Evolutionary conservation across 1,140 invertebrate genomes (phyloP), one percentile per base, ranked within the genome.

Genomic region (Rhysida immarginata): DNA sequence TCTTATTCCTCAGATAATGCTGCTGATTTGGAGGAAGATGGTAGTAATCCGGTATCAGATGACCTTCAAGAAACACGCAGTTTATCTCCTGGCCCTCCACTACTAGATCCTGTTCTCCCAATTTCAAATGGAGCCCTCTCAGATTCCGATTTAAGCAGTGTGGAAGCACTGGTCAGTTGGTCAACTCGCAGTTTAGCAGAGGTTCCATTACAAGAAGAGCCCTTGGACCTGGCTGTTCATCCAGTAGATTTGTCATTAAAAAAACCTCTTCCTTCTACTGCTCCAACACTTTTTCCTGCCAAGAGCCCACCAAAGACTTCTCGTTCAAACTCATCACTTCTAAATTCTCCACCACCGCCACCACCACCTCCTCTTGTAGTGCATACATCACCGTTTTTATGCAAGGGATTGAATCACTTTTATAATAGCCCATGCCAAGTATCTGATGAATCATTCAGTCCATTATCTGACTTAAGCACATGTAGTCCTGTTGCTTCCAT

Each of bases 191-290:
- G n/a, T 29, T 11, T 49, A n/a, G 42, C 21, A 16, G 54, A 48
- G 11, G 29, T 27, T 26, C 59, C 45, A 78, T 60, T 63, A 20
- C 64, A 69, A 57, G 67, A 83, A 52, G 73, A 75, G 11, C 83
- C 85, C 0, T 71, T 90, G 53, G 85, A 90, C 71, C 70, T 88
- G 2, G 80, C 79, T 26, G 84, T 84, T 71, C 82, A 87, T 69
- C 85, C 85, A 1, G 69, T 93, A n/a, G 89, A 93, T 71, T 77
- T 93, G 57, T 88, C 85, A 64, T 85, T 86, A 60, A 91, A 89
- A 67, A 80, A 76, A 63, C 58, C 29, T 23, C 48, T 56, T 20
- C 26, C 53, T 24, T 23, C 21, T 21, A 48, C 45, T 43, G 26
- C 24, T 26, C 23, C 24, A 26, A 11, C 20, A 26, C 20, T 25